phyloP scores from a whole-genome alignment of 1,140 invertebrate species.

The Adoxophyes honmai region DNA sequence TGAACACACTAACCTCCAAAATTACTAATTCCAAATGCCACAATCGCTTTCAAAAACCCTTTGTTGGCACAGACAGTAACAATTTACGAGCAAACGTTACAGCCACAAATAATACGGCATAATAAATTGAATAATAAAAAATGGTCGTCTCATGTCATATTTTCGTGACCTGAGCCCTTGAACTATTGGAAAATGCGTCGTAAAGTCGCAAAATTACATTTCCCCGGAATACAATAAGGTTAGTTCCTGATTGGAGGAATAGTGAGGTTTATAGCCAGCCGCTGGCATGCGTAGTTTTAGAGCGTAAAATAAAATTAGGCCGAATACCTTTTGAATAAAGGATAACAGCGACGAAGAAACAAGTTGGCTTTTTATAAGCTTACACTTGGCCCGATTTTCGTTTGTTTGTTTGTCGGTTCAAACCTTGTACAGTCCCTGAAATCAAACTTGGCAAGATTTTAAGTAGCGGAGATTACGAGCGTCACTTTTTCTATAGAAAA shows the following conservation, averaged over 20 bases:
- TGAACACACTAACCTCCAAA: no score
- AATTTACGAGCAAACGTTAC: constrained; percentile 6
- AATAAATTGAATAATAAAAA: constrained; percentile 16
- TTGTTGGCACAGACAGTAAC: constrained; percentile 10
- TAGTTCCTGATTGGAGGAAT: constrained; percentile 10
- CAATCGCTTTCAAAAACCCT: background rate
- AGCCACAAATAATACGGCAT: background rate
- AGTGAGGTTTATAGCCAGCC: background rate
- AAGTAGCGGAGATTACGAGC: no score
- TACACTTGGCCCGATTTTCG: no score
- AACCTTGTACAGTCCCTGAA: no score
- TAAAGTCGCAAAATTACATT: background rate
- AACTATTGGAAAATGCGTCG: constrained; percentile 3
- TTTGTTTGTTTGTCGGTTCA: no score
- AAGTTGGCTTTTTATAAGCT: no score
- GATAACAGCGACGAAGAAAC: no score
- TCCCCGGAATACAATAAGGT: constrained; percentile 6
- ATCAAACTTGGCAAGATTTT: no score
- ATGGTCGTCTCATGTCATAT: background rate
- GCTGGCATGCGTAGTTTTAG: background rate
- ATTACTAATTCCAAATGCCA: no score
- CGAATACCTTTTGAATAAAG: no score
- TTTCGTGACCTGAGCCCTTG: background rate
- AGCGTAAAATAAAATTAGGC: no score
- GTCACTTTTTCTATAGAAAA: no score